Conservation (phyloP, 2,888 invertebrate species). For the Trachelus tabidus region DNA sequence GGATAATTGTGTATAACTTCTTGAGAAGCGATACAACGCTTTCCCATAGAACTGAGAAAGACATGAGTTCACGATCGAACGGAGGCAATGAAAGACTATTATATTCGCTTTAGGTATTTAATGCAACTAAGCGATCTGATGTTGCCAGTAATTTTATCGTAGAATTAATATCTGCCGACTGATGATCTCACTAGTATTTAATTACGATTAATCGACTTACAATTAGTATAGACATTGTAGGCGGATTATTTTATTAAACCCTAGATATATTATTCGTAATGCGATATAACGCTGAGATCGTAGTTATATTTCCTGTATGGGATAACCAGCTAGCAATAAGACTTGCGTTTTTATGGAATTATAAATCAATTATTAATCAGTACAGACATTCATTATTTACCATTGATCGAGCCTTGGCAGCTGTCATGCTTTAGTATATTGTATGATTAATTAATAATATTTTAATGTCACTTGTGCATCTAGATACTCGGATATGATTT, state of each 20-base stretch:
- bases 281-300: background rate
- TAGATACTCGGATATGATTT: background rate
- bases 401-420: background rate
- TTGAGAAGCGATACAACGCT: background rate
- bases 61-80: background rate
- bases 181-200: constrained; percentile 62
- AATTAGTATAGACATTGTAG: background rate
- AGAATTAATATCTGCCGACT: constrained; percentile 33
- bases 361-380: background rate
- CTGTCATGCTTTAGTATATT: background rate
- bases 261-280: background rate
- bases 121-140: background rate
- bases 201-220: constrained; percentile 12
- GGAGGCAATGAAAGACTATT: background rate
- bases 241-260: background rate
- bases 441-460: background rate
- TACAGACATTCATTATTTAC: background rate
- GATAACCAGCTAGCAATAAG: background rate
- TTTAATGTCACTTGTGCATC: background rate
- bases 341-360: background rate
- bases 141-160: constrained; percentile 35
- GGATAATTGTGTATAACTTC: background rate
- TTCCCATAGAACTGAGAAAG: background rate
- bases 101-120: background rate
- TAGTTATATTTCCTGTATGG: background rate